Evolutionary conservation across 2,888 invertebrate species (phyloP).

Genomic region (Lepidonotus clava): DNA sequence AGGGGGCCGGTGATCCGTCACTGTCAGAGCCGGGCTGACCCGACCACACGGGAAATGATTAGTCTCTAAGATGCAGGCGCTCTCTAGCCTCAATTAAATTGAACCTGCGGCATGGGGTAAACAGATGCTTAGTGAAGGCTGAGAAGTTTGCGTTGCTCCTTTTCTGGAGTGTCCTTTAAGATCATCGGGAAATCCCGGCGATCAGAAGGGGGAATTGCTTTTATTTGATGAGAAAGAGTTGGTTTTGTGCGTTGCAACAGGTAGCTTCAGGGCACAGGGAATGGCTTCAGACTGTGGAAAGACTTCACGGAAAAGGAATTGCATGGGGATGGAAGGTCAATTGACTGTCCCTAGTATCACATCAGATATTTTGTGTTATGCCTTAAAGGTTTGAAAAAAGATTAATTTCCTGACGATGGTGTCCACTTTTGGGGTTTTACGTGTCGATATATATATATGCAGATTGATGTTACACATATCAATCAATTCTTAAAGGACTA

Average conservation of each 20-base stretch:
- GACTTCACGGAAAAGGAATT: too few relatives aligned
- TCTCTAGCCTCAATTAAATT: constrained; percentile 52
- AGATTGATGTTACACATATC: not conserved
- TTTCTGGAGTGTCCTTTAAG: constrained; percentile 4
- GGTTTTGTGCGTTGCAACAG: constrained; percentile 7
- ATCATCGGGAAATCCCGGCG: not conserved
- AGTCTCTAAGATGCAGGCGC: constrained; percentile 43
- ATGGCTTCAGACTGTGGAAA: too few relatives aligned
- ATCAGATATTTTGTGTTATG: too few relatives aligned
- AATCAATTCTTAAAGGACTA: not conserved
- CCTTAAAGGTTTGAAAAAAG: too few relatives aligned
- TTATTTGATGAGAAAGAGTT: not conserved
- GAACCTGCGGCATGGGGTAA: constrained; percentile 33
- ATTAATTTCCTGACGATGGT: too few relatives aligned
- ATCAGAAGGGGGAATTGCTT: constrained; percentile 3
- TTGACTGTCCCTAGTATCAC: too few relatives aligned
- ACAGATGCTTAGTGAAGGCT: constrained; percentile 31
- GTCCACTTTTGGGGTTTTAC: too few relatives aligned
- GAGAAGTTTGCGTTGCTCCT: not conserved
- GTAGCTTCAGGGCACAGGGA: too few relatives aligned
- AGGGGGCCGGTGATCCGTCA: constrained; percentile 22
- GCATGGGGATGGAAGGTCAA: too few relatives aligned
- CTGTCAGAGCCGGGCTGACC: constrained; percentile 33
- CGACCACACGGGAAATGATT: constrained; percentile 46
- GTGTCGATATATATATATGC: not conserved